phyloP scores from a whole-genome alignment of 2,888 invertebrate genomes.

The Cephus pulcher region DNA sequence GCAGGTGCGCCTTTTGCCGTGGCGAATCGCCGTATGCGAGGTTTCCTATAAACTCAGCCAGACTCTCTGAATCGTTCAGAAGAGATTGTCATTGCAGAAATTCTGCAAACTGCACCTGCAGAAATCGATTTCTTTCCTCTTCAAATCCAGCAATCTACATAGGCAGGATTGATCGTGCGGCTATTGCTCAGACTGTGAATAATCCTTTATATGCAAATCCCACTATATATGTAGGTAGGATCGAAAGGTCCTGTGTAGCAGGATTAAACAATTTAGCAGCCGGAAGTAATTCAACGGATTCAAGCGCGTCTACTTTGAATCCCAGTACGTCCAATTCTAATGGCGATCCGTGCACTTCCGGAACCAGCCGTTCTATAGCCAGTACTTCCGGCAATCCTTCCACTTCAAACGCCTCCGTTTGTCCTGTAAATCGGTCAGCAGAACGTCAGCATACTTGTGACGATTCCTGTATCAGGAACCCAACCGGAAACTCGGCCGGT shows the following conservation, averaged over 20 bases:
- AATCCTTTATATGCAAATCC: conserved; percentile 56
- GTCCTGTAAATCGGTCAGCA: conserved; percentile 67
- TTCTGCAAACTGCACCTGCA: conserved; percentile 47
- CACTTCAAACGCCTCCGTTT: conserved; percentile 55
- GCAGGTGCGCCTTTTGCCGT: conserved; percentile 55
- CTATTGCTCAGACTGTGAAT: conserved; percentile 46
- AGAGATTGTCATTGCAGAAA: conserved; percentile 54
- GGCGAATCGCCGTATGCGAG: conserved; percentile 49
- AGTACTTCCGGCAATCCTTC: conserved; percentile 30
- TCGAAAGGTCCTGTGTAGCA: conserved; percentile 45
- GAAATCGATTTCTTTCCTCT: conserved; percentile 45
- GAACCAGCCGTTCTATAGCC: conserved; percentile 2
- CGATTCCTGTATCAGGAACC: conserved; percentile 67
- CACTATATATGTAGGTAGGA: conserved; percentile 54
- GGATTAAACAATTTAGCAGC: conserved; percentile 34
- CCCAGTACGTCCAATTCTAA: conserved; percentile 3
- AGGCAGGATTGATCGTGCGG: conserved; percentile 47
- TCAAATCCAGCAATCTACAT: conserved; percentile 56
- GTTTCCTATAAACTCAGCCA: conserved; percentile 25
- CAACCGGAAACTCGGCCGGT: conserved; percentile 55
- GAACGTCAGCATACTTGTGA: conserved; percentile 67
- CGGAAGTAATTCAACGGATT: conserved; percentile 16
- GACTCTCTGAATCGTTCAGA: conserved; percentile 45
- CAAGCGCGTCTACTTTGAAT: conserved; percentile 5
- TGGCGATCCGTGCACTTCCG: conserved; percentile 14